Percentiles rank a stretch among this genome's conserved stretches.
Evolutionary conservation across 35 echinoderm and acorn worm genomes (phyloP).

Genomic region (Heliocidaris tuberculata): DNA sequence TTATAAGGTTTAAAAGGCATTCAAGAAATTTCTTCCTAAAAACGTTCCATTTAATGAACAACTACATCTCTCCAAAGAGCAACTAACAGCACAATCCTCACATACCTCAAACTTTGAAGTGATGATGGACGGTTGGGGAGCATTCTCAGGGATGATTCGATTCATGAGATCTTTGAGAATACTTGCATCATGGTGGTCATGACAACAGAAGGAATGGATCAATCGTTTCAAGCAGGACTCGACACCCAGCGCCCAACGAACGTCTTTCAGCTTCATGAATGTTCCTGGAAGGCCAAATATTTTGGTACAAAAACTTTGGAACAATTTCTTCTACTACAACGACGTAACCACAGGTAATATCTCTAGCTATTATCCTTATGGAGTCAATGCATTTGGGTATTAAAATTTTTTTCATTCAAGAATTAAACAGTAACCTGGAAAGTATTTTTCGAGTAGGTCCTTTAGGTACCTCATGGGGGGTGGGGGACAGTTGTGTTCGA

Average conservation of each 20-base stretch:
- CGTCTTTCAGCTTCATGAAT: constrained; percentile 64
- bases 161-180: constrained; percentile 74
- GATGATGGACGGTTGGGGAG: constrained; percentile 64
- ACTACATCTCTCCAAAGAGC: no score
- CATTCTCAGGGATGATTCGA: constrained; percentile 44
- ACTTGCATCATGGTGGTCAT: constrained; percentile 77
- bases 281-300: constrained; percentile 34
- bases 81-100: neutral
- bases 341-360: neutral
- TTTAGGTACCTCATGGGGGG: no score
- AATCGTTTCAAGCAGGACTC: constrained; percentile 70
- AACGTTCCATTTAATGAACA: no score
- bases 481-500: no score
- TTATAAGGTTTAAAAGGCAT: no score
- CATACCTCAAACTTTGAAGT: constrained; percentile 84
- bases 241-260: constrained; percentile 79
- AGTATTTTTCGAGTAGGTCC: no score
- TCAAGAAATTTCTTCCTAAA: no score
- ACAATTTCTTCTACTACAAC: neutral
- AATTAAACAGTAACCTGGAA: no score
- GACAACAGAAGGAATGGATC: constrained; percentile 81
- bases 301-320: neutral
- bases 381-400: no score
- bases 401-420: no score
- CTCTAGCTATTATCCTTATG: neutral